Evolutionary conservation across 2,797 vertebrate genomes (phyloP).

Genomic region (Tokudaia muenninki): DNA sequence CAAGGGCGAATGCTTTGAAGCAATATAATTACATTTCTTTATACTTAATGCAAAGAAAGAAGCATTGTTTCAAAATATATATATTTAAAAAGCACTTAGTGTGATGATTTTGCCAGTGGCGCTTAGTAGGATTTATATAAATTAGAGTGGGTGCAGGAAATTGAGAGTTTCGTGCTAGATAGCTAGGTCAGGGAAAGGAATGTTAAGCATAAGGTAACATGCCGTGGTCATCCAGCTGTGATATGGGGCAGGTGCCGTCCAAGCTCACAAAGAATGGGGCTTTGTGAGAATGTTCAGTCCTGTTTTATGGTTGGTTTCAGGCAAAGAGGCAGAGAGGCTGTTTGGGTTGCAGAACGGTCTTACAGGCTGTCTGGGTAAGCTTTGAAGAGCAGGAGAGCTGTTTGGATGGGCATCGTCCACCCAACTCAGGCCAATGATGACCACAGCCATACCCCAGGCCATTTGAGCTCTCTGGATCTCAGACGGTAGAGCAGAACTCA

Average conservation of each 20-base stretch:
- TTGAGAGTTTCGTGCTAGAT: neutral
- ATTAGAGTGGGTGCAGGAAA: neutral
- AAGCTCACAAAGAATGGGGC: neutral
- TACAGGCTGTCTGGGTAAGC: neutral
- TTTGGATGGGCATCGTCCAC: neutral
- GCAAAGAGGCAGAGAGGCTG: neutral
- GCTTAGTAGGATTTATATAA: slow-evolving; percentile 39
- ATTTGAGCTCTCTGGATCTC: neutral
- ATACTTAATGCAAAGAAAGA: slow-evolving; percentile 67
- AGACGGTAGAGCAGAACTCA: neutral
- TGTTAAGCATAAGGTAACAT: neutral
- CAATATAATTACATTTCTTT: slow-evolving; percentile 70
- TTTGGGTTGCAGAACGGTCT: neutral
- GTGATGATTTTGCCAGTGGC: slow-evolving; percentile 19
- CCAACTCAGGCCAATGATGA: neutral
- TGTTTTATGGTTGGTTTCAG: neutral
- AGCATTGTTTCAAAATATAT: slow-evolving; percentile 43
- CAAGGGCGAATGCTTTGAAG: slow-evolving; percentile 67
- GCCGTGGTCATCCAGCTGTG: neutral
- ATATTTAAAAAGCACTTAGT: neutral
- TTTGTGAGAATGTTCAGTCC: neutral
- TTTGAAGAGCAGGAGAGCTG: neutral
- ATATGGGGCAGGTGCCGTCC: neutral
- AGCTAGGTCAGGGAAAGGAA: neutral
- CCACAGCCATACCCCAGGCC: neutral